Percentiles rank a stretch among this genome's conserved stretches.
phyloP scores from a whole-genome alignment of 53 echinoderm and acorn worm genomes.

The Holothuria leucospilota region DNA sequence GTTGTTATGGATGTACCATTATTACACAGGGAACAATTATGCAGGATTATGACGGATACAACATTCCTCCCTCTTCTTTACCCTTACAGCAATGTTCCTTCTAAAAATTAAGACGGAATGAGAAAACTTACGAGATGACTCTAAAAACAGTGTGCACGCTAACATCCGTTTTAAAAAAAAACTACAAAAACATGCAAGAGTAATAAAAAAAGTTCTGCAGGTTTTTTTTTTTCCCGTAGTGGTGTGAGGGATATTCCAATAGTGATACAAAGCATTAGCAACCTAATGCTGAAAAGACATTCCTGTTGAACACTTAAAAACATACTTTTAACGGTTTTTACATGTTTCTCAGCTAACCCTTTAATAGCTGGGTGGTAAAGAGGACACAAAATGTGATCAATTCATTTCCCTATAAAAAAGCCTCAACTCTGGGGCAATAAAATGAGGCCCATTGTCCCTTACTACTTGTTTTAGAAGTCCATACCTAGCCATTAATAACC shows the following conservation, averaged over 20 bases:
- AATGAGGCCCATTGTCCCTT: conserved; percentile 18
- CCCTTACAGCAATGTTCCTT: no score
- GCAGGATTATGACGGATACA: no score
- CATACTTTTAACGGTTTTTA: neutral
- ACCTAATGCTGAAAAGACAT: neutral
- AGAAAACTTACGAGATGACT: no score
- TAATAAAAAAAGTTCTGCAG: neutral
- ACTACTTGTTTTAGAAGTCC: conserved; percentile 20
- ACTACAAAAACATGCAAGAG: no score
- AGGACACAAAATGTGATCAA: conserved; percentile 1
- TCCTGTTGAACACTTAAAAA: neutral
- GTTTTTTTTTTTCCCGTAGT: conserved; percentile 60
- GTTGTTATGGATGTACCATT: no score
- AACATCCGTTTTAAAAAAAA: no score
- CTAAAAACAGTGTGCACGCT: no score
- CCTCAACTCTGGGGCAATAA: no score
- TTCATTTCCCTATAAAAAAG: neutral
- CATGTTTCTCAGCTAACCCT: neutral
- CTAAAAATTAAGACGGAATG: no score
- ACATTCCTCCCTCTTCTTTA: no score
- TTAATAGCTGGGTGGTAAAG: conserved; percentile 21
- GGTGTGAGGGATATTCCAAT: conserved; percentile 52
- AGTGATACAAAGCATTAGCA: neutral
- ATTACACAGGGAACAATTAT: no score
- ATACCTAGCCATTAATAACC: conserved; percentile 12